Evolutionary conservation across 2,113 vertebrate species (phyloP).

Genomic region (Perca schrenkii): DNA sequence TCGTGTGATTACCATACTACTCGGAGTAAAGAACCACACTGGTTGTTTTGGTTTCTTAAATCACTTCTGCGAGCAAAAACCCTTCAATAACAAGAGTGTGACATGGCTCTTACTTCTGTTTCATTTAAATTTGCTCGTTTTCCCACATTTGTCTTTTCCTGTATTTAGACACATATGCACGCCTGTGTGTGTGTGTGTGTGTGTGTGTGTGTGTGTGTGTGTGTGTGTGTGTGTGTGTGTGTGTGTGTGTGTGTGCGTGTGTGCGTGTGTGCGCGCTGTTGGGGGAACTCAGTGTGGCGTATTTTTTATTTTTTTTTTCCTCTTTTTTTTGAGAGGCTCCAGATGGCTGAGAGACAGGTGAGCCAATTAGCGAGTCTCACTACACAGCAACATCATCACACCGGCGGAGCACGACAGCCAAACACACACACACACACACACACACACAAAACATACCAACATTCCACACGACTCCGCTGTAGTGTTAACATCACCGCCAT

Average conservation of each 20-base stretch:
- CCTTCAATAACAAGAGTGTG: constrained; percentile 7
- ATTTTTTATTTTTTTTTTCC: constrained; percentile 6
- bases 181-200: constrained; percentile 6
- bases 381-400: constrained; percentile 79
- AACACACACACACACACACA: constrained; percentile 39
- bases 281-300: constrained; percentile 71
- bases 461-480: constrained; percentile 30
- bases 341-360: constrained; percentile 86
- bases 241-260: constrained; percentile 38
- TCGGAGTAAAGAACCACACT: background rate
- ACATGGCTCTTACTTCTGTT: background rate
- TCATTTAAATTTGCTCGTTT: constrained; percentile 43
- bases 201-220: constrained; percentile 37
- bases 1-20: constrained; percentile 6
- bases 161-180: constrained; percentile 16
- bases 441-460: constrained; percentile 28
- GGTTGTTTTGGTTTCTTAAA: constrained; percentile 37
- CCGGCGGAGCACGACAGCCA: constrained; percentile 65
- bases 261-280: constrained; percentile 42
- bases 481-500: constrained; percentile 44
- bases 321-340: constrained; percentile 72
- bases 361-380: constrained; percentile 84
- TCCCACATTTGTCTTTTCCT: constrained; percentile 33
- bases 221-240: constrained; percentile 10
- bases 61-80: constrained; percentile 23